Evolutionary conservation across 1,140 invertebrate species (phyloP).

Genomic region (Halictus rubicundus): DNA sequence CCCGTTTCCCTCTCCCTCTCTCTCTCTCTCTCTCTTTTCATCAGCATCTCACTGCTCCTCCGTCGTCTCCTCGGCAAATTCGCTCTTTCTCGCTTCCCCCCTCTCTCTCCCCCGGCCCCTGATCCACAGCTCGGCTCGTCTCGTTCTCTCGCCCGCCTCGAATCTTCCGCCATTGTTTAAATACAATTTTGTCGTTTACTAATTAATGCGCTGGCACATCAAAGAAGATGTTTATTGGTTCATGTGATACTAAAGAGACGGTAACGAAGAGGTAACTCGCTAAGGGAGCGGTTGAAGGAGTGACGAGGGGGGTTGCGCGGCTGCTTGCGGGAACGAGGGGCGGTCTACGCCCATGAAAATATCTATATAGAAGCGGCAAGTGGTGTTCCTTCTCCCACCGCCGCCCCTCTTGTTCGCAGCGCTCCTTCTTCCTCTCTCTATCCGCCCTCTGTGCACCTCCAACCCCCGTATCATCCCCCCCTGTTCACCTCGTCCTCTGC

Average conservation of each 20-base stretch:
- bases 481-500: constrained; percentile 1
- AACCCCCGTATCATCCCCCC: too few relatives aligned
- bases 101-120: constrained; percentile 17
- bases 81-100: constrained; percentile 1
- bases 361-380: constrained; percentile 65
- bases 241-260: constrained; percentile 81
- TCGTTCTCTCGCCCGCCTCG: constrained; percentile 47
- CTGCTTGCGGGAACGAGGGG: constrained; percentile 36
- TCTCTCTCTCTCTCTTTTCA: neutral
- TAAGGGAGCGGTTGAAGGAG: constrained; percentile 76
- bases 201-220: constrained; percentile 80
- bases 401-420: constrained; percentile 5
- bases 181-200: constrained; percentile 82
- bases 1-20: constrained; percentile 38
- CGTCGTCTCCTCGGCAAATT: neutral
- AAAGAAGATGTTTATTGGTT: constrained; percentile 82
- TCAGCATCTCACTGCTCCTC: constrained; percentile 19
- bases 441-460: constrained; percentile 18
- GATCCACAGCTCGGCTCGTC: constrained; percentile 28
- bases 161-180: constrained; percentile 79
- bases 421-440: constrained; percentile 32
- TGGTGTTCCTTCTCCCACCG: constrained; percentile 47
- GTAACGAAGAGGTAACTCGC: constrained; percentile 80
- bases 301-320: constrained; percentile 51
- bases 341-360: constrained; percentile 59